Base-by-base conservation (phyloP, 30 jellyfish, hydroid and myxozoan species). In the Hydra vulgaris region DNA sequence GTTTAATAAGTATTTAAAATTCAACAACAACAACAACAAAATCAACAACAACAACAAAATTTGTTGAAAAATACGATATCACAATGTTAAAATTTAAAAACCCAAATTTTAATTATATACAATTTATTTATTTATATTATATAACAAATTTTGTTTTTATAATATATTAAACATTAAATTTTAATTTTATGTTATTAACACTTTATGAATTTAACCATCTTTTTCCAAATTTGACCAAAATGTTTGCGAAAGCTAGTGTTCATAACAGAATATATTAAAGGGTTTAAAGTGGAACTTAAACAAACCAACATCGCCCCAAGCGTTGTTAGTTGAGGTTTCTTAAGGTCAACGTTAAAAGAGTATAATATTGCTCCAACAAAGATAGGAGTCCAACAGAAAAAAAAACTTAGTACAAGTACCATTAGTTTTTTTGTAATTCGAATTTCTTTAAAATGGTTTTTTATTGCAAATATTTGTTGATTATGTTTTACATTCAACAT, bases 331-430 rank as follows among this genome's bases (percentile, higher is more conserved):
- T 84, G 82, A 77, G 87, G 87, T 26, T 81, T 70, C 74, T 73
- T 71, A 0, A 94, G 88, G 67, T 76, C 93, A 8, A 89, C 89
- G 27, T 80, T 76, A 68, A 92, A 84, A 17, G 95, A 96, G 27
- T 87, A 87, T 21, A 92, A 54, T 17, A 85, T 54, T 21, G 95
- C 53, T 21, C 90, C 99, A 18, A 92, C 77, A 20, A 77, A 83
- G 27, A 92, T 70, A 15, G 99, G 99, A 17, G 99, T 92, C 99
- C 99, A 92, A 61, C 99, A 92, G 8, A 92, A 18, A 72, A 92
- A 92, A 74, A 92, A 92, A 25, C 85, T 88, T 0, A 89, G 80
- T 4, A 92, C 99, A 0, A 92, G 95, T 52, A 87, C 87, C 52
- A 92, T 80, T 21, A 92, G 61, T 96, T 87, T 92, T 70, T 77